Evolutionary conservation across 2,113 vertebrate genomes (phyloP), one percentile per base, ranked within the genome.

Genomic region (Anarrhichthys ocellatus): DNA sequence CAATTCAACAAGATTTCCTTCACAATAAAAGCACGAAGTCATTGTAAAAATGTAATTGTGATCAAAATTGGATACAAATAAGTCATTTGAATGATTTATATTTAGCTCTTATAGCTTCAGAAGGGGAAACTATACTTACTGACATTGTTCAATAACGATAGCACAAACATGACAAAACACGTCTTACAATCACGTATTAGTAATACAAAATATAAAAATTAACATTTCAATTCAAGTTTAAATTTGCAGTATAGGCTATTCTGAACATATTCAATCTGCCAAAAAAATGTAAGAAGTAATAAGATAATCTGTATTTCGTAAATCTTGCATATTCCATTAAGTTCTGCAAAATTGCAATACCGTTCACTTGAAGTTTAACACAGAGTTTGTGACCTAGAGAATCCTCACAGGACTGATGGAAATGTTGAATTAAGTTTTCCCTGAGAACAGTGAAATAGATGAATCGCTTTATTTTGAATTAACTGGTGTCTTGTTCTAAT

Each of bases 201-300:
- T 9, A 52, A 14, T 34, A 46, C 1, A 46, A 15, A 14, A 46
- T 46, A 46, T 46, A 17, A 15, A 46, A 17, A 17, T 46, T 1
- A 46, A 83, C 63, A 75, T 94, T 93, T 92, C 91, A 62, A 81
- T 42, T 88, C 65, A 89, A 83, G 56, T 79, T 71, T 50, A 75
- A 73, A 82, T 46, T 59, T 73, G 81, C 86, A 87, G 14, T 56
- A 61, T 75, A n/a, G n/a, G n/a, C n/a, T n/a, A 63, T 46, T 78
- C 46, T 66, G 44, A 85, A 76, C 80, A 24, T 77, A 92, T 91
- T 91, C 85, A 87, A 36, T 81, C 90, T 69, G 63, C 80, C 83
- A 65, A 66, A 85, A 88, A 88, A 87, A 63, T 44, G 2, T 13
- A 44, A 64, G 74, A 87, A 77, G 76, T 78, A 86, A 46, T 8